These are phyloP conservation scores for Entomobrya proxima DNA, from an alignment of 2,888 invertebrate genomes.

Conservation along the genomic window DNA sequence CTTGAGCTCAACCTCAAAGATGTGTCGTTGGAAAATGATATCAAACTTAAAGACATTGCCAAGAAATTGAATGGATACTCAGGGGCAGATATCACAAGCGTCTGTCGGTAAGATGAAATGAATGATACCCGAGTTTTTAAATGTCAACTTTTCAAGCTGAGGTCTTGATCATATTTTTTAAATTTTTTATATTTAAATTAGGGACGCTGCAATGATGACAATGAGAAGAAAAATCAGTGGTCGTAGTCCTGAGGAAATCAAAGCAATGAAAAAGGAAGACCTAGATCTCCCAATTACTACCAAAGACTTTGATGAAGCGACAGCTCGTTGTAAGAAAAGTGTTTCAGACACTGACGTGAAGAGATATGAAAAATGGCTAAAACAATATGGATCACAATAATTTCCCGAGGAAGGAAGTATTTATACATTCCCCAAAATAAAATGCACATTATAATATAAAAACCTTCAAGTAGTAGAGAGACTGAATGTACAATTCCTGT, in stretches of 20 bases:
- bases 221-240: conserved; percentile 97
- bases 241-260: conserved; percentile 93
- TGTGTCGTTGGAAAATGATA: conserved; percentile 77
- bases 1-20: conserved; percentile 79
- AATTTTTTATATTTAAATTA: conserved; percentile 77
- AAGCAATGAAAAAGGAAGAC: conserved; percentile 92
- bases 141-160: background rate
- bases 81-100: conserved; percentile 82
- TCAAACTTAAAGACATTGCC: conserved; percentile 79
- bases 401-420: background rate
- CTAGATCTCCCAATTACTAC: conserved; percentile 94
- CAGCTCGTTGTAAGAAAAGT: conserved; percentile 95
- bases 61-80: conserved; percentile 80
- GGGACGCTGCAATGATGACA: conserved; percentile 99
- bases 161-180: conserved; percentile 6
- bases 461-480: conserved; percentile 33
- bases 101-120: conserved; percentile 79
- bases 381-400: conserved; percentile 95
- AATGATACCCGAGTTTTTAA: no score
- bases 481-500: conserved; percentile 34
- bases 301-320: conserved; percentile 94
- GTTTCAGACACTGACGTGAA: conserved; percentile 95
- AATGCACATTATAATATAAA: background rate
- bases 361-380: conserved; percentile 98
- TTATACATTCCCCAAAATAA: background rate